Evolutionary conservation across 2,113 vertebrate genomes (phyloP).

Genomic region (Ammodytes dubius): DNA sequence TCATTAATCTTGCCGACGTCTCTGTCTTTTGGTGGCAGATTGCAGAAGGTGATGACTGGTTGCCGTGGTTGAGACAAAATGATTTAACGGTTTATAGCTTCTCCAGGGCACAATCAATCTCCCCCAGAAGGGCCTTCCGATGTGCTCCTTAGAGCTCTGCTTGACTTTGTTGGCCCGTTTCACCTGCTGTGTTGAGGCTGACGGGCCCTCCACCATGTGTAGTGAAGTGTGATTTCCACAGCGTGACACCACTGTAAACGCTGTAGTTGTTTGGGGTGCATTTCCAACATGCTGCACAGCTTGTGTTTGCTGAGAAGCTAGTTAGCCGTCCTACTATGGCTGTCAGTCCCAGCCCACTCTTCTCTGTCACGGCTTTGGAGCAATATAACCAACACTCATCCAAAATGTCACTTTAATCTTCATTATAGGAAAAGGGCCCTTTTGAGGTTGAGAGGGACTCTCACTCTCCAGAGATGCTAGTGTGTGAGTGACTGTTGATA

Average conservation of each 20-base stretch:
- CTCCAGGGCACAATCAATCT: conserved; percentile 54
- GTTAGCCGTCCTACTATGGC: conserved; percentile 58
- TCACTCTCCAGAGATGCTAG: conserved; percentile 27
- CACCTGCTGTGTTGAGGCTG: conserved; percentile 58
- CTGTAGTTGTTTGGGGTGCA: conserved; percentile 57
- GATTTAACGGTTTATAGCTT: conserved; percentile 57
- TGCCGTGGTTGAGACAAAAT: conserved; percentile 44
- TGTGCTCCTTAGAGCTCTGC: conserved; percentile 48
- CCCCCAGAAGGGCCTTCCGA: conserved; percentile 44
- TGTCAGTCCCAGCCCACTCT: conserved; percentile 42
- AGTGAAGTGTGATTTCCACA: conserved; percentile 43
- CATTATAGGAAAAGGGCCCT: conserved; percentile 47
- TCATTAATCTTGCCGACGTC: conserved; percentile 20
- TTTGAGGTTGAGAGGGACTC: conserved; percentile 29
- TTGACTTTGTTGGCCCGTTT: conserved; percentile 43
- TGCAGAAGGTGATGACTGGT: conserved; percentile 46
- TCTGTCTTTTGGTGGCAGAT: conserved; percentile 48
- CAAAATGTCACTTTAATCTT: conserved; percentile 71
- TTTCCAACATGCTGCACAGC: conserved; percentile 70
- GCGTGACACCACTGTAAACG: conserved; percentile 61
- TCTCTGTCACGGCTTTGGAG: conserved; percentile 50
- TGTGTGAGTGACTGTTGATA: conserved; percentile 45
- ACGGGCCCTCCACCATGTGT: conserved; percentile 62
- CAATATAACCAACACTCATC: conserved; percentile 46
- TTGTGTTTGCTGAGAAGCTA: conserved; percentile 73